Conservation (phyloP, 2,797 vertebrate species). For the Coregonus ussuriensis region DNA sequence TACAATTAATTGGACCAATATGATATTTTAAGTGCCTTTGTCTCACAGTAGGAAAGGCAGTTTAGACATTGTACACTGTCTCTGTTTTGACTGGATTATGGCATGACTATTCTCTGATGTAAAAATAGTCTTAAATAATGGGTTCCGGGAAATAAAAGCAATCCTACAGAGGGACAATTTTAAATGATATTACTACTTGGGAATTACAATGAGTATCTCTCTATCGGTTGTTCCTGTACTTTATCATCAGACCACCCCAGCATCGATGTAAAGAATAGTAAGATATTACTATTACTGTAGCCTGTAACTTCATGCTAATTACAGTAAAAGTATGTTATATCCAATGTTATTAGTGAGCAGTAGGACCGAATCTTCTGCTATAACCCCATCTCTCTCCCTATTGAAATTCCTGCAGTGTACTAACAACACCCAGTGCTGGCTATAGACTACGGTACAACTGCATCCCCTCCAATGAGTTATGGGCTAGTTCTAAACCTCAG, state of each 20-base stretch:
- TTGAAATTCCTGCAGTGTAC: constrained; percentile 13
- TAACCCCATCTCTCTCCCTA: neutral
- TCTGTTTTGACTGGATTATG: constrained; percentile 12
- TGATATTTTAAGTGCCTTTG: neutral
- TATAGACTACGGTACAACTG: constrained; percentile 19
- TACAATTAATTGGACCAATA: neutral
- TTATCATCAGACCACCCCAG: neutral
- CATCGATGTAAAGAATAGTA: neutral
- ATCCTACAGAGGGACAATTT: neutral
- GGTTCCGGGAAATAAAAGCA: neutral
- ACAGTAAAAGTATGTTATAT: neutral
- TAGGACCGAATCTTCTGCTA: neutral
- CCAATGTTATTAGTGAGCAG: neutral
- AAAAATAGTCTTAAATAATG: constrained; percentile 18
- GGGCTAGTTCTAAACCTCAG: constrained; percentile 48
- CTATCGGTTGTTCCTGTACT: neutral
- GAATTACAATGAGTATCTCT: neutral
- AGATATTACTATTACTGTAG: neutral
- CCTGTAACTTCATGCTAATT: neutral
- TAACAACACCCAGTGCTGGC: constrained; percentile 7
- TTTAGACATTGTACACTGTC: constrained; percentile 25
- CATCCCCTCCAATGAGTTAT: constrained; percentile 41
- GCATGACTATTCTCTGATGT: neutral
- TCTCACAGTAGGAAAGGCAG: neutral
- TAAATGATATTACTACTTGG: neutral